Evolutionary conservation across 2,797 vertebrate genomes (phyloP).

Genomic region (Thalassophryne amazonica): DNA sequence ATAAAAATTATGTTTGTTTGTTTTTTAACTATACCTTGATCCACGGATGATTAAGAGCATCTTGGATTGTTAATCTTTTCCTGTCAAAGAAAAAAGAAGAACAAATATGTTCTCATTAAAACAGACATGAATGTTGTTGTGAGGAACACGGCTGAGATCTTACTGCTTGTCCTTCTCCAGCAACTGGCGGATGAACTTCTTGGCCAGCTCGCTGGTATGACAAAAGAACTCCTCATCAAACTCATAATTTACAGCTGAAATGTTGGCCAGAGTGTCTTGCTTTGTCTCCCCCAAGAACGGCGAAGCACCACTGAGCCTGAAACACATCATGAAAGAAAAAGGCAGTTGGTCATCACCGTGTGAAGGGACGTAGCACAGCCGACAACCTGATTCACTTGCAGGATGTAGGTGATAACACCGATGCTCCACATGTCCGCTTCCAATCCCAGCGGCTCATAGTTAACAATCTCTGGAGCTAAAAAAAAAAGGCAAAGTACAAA

Average conservation of each 20-base stretch:
- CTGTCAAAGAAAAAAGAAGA: constrained; percentile 64
- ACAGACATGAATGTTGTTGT: background rate
- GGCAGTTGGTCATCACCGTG: background rate
- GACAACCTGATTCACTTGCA: constrained; percentile 83
- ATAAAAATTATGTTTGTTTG: too few species aligned
- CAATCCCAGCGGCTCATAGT: constrained; percentile 92
- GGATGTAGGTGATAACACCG: constrained; percentile 96
- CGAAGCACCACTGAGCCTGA: constrained; percentile 92
- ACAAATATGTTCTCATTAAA: background rate
- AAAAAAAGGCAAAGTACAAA: constrained; percentile 23
- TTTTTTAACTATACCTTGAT: constrained; percentile 83
- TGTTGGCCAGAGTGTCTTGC: constrained; percentile 92
- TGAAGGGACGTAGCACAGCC: too few species aligned
- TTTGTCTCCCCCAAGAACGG: constrained; percentile 96
- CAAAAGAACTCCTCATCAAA: constrained; percentile 97
- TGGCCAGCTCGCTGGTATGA: constrained; percentile 91
- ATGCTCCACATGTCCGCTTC: constrained; percentile 98
- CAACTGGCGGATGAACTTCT: constrained; percentile 91
- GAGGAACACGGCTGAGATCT: constrained; percentile 9
- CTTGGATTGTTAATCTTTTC: constrained; percentile 90
- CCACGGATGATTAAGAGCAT: constrained; percentile 92
- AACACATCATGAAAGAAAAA: background rate
- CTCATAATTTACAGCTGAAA: constrained; percentile 90
- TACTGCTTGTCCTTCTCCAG: constrained; percentile 88
- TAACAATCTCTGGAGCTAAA: constrained; percentile 95